Percentiles rank a stretch among this genome's conserved stretches.
Conservation (phyloP, 1,140 invertebrate species). For the Megalopta genalis region DNA sequence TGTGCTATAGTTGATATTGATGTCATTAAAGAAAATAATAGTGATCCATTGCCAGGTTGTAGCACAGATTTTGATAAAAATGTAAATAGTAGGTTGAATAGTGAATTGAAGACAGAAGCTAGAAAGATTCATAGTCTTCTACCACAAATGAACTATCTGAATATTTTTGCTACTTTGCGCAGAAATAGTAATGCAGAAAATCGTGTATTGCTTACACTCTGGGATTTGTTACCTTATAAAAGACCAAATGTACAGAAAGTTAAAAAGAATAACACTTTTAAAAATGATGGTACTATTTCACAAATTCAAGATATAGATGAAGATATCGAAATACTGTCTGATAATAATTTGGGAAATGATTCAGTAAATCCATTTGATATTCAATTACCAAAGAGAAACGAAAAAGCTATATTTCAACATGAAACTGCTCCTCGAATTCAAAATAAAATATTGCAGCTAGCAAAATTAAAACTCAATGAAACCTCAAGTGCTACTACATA, state of each 20-base stretch:
- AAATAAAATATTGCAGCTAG: constrained; percentile 10
- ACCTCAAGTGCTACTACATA: background rate
- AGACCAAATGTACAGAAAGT: constrained; percentile 19
- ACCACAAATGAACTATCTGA: constrained; percentile 19
- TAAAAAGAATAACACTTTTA: background rate
- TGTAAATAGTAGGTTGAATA: background rate
- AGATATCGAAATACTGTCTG: too few relatives aligned
- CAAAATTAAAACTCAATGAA: constrained; percentile 3
- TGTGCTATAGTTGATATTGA: background rate
- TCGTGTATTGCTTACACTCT: constrained; percentile 50
- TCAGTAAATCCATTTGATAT: too few relatives aligned
- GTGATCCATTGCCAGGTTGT: constrained; percentile 64
- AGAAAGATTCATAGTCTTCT: constrained; percentile 51
- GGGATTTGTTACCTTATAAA: constrained; percentile 50
- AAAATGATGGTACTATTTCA: too few relatives aligned
- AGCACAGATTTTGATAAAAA: constrained; percentile 55
- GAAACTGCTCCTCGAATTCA: too few relatives aligned
- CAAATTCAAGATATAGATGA: background rate
- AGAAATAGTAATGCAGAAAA: constrained; percentile 45
- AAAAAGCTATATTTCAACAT: too few relatives aligned
- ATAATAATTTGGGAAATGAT: too few relatives aligned
- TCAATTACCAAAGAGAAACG: too few relatives aligned
- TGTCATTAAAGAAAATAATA: constrained; percentile 63
- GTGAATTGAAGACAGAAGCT: constrained; percentile 43
- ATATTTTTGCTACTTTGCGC: constrained; percentile 36